Evolutionary conservation across 2,113 vertebrate species (phyloP), one percentile per base, ranked within the genome.

Genomic region (Microtus oregoni): DNA sequence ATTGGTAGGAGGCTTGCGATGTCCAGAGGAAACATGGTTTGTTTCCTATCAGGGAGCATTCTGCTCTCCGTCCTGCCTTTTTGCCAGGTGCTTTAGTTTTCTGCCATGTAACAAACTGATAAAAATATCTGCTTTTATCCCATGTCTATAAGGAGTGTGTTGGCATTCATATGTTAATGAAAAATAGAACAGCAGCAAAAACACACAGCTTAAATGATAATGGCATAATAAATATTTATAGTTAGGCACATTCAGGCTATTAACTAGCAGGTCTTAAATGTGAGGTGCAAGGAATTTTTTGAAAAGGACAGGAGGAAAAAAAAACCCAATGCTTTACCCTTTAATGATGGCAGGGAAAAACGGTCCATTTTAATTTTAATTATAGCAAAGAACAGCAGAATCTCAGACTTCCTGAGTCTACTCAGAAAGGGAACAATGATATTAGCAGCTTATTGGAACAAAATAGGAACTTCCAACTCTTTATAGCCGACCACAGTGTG

Each of bases 141-240:
- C 61, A 28, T 7, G 65, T 19, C 22, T 44, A 55, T 13, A 76
- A 76, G 35, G 11, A 26, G 72, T 67, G 67, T 4, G 12, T 0
- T 67, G 47, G 50, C 44, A 77, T 92, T 73, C 30, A 82, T 65
- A 61, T 12, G 38, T 81, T 91, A 95, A 91, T 73, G 38, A 81
- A 89, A 83, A 32, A 91, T 70, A 68, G 41, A 91, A 95, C 35
- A 63, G 81, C 2, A 61, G 32, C 47, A 68, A 75, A 78, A 72
- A 90, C 65, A 72, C 41, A 77, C 41, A 17, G 24, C 63, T n/a
- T 68, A 67, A 86, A 79, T 50, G 86, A 79, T 11, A 67, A 8
- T 38, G 75, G 79, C 83, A 30, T 86, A 58, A 87, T 86, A 70
- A 87, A 94, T 82, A 96, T 93, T 92, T 92, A 83, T 3, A 92